Base-by-base conservation (phyloP, 2,888 invertebrate genomes). In the Heliconius hortense region DNA sequence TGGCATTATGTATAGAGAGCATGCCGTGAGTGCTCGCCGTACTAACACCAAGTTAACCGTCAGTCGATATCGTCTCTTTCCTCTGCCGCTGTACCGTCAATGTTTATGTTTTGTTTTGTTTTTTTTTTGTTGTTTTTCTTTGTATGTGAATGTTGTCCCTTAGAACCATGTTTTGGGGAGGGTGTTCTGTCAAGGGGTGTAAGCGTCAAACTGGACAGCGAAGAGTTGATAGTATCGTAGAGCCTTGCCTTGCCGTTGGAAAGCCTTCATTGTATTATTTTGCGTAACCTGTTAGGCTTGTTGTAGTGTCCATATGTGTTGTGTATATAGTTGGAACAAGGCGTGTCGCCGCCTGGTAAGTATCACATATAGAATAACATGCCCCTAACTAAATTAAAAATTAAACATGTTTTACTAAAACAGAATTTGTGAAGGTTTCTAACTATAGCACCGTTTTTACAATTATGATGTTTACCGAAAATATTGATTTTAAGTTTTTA, bases 241-340 rank as follows among this genome's bases (percentile, higher is more conserved):
- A 88, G 90, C 88, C 87, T 89, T 89, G 91, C 90, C 85, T 89
- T 90, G 90, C 82, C 81, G 83, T 87, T 88, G 85, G 85, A 87
- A 82, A 83, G 91, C 90, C 90, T 90, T 88, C 85, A 82, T 86
- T 92, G 89, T 91, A 87, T 92, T 93, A 85, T 86, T 89, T 93
- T 93, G 93, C 93, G 90, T 90, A 81, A 78, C 86, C 82, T 86
- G 90, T 88, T 92, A 93, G 93, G 93, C 93, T 93, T 93, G 89
- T 87, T 89, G 93, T 92, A 92, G 92, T 88, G 88, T 90, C 89
- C 84, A 82, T 87, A 86, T 84, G 77, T 81, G 86, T 86, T 82
- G 80, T 91, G 89, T 91, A 89, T 87, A 87, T 89, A 90, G 87
- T 83, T 35, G 84, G 82, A 82, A 81, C 78, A 74, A 84, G 82